Evolutionary conservation across 2,888 invertebrate species (phyloP), one percentile per base, ranked within the genome.

Genomic region (Pegoplata infirma): DNA sequence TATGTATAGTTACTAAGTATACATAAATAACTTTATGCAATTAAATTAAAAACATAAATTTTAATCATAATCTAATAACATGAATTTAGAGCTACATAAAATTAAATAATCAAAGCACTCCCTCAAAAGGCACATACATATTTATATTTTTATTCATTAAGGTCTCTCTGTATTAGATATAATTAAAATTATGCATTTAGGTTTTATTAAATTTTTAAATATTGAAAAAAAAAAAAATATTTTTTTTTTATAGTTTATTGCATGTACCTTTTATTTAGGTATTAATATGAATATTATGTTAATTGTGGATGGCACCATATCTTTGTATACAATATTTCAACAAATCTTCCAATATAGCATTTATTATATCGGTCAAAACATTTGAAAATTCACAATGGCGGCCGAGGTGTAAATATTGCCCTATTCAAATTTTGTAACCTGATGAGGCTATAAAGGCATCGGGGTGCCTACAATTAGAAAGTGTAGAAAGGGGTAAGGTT

Each of bases 281-380:
- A 36, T 17, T 14, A n/a, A 7, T 59, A 28, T 46, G 28, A 44
- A 12, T 51, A 53, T 51, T 53, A 47, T 56, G 56, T 55, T 36
- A 10, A 44, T 19, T 59, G 63, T 56, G 64, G 19, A 76, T 76
- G 76, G 76, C 76, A 76, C 69, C 44, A 64, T 64, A 46, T 67
- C 64, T 58, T 68, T 64, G 58, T 40, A 46, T 36, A 17, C 47
- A 56, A 55, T 25, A 25, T 55, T 36, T 14, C 16, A 25, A 21
- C 44, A 19, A 46, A 21, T 51, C 40, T n/a, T n/a, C n/a, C n/a
- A n/a, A n/a, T n/a, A n/a, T n/a, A n/a, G n/a, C n/a, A n/a, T n/a
- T n/a, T n/a, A n/a, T n/a, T n/a, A n/a, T n/a, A n/a, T n/a, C n/a
- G n/a, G n/a, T n/a, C n/a, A n/a, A n/a, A n/a, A n/a, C n/a, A n/a